Conservation (phyloP, 2,888 invertebrate genomes). For the Balanococcus diminutus region DNA sequence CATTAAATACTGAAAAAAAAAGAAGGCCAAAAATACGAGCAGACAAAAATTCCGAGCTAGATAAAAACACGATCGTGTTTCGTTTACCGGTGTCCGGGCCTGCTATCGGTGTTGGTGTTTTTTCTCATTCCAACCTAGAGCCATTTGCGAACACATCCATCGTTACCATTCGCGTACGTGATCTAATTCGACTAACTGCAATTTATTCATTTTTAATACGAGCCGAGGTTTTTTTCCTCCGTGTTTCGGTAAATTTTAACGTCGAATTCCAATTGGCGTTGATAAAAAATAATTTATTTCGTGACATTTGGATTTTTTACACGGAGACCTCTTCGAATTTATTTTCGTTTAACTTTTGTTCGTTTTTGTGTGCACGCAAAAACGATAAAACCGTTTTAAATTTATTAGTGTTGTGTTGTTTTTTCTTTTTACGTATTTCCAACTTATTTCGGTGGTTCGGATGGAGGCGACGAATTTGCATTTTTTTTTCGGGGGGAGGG, state of each 20-base stretch:
- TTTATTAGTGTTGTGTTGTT: constrained; percentile 16
- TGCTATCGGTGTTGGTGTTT: no score
- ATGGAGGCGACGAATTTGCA: neutral
- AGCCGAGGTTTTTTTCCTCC: constrained; percentile 33
- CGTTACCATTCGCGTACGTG: constrained; percentile 37
- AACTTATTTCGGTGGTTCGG: neutral
- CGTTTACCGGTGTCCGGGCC: constrained; percentile 29
- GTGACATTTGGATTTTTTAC: constrained; percentile 29
- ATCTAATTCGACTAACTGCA: constrained; percentile 42
- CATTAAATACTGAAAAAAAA: constrained; percentile 26
- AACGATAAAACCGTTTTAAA: constrained; percentile 33
- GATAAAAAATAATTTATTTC: constrained; percentile 44
- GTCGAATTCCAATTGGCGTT: constrained; percentile 41
- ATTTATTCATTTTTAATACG: constrained; percentile 43
- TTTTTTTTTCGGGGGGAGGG: neutral
- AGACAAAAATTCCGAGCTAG: neutral
- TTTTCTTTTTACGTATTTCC: neutral
- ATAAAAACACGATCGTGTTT: constrained; percentile 39
- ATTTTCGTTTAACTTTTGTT: constrained; percentile 32
- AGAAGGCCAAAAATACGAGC: neutral
- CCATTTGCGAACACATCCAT: constrained; percentile 41
- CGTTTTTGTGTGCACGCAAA: neutral
- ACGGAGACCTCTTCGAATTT: constrained; percentile 25
- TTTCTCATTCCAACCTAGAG: neutral
- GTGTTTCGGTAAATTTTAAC: constrained; percentile 26